Evolutionary conservation across 1,140 invertebrate genomes (phyloP), one percentile per base, ranked within the genome.

Genomic region (Subanguina moxae): DNA sequence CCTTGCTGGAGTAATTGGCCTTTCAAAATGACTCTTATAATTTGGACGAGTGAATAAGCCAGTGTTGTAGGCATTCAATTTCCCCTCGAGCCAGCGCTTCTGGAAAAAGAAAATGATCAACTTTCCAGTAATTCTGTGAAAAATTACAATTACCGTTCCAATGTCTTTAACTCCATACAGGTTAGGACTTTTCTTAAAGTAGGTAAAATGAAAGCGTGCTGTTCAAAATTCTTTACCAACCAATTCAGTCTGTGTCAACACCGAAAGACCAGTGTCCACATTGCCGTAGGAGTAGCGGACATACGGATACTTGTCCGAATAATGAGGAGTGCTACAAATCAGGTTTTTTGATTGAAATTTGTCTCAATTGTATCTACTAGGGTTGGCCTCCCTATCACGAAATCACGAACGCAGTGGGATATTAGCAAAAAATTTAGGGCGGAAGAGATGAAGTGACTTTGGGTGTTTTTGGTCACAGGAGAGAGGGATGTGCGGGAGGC

Each of bases 231-330:
- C 0, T 27, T 56, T 0, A 52, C n/a, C 23, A 0, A 72, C 70
- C 66, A 72, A 32, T 76, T 72, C 71, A 42, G 72, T 73, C 38
- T 75, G 72, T 58, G 72, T 62, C 21, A 65, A 27, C 17, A 75
- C 57, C n/a, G 57, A 23, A 25, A 75, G 32, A 1, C 43, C 62
- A 15, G 72, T 73, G 23, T 73, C 73, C 13, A 67, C 71, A 46
- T 73, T 73, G 23, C 72, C 72, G 48, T 73, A 73, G 19, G 72
- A 75, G 38, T 73, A 73, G 13, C 73, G 30, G 25, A 73, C 72
- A 62, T 74, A 73, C 8, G 72, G 72, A 57, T 75, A 73, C 15
- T 75, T 75, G 56, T 73, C 72, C 1, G 72, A 72, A 30, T 69
- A 73, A 27, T 73, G 73, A 5, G 72, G 72, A 8, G 73, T 75